Conservation (phyloP, 1,140 invertebrate genomes). For the Drosophila nikananu region DNA sequence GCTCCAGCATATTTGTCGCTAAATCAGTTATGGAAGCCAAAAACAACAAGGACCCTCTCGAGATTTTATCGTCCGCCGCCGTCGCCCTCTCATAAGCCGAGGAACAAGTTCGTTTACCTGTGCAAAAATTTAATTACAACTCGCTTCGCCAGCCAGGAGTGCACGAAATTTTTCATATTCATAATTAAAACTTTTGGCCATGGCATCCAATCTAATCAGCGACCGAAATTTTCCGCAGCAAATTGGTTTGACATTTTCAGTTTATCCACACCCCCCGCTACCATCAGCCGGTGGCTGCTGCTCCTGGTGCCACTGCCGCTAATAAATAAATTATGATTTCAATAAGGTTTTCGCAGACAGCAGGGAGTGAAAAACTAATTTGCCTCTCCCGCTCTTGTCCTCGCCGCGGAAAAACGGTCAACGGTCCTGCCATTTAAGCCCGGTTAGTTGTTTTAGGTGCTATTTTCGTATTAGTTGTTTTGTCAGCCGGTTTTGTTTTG, state of each 20-base stretch:
- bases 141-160: conserved; percentile 36
- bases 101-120: conserved; percentile 54
- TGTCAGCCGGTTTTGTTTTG: background rate
- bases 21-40: conserved; percentile 55
- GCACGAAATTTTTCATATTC: conserved; percentile 60
- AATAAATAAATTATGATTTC: conserved; percentile 79
- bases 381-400: conserved; percentile 5
- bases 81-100: background rate
- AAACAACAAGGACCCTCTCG: conserved; percentile 12
- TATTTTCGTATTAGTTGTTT: conserved; percentile 23
- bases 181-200: conserved; percentile 75
- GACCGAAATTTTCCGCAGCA: conserved; percentile 57
- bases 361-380: conserved; percentile 60
- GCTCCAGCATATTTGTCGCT: conserved; percentile 42
- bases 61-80: conserved; percentile 25
- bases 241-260: conserved; percentile 71
- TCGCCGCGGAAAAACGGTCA: conserved; percentile 7
- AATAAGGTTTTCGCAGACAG: conserved; percentile 61
- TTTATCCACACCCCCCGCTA: conserved; percentile 29
- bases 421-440: conserved; percentile 4
- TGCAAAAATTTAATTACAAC: conserved; percentile 68
- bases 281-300: conserved; percentile 3
- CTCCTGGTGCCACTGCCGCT: conserved; percentile 33
- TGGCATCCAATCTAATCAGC: conserved; percentile 71
- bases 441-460: conserved; percentile 30